phyloP scores from a whole-genome alignment of 2,797 vertebrate species.

The Cirrhinus molitorella region DNA sequence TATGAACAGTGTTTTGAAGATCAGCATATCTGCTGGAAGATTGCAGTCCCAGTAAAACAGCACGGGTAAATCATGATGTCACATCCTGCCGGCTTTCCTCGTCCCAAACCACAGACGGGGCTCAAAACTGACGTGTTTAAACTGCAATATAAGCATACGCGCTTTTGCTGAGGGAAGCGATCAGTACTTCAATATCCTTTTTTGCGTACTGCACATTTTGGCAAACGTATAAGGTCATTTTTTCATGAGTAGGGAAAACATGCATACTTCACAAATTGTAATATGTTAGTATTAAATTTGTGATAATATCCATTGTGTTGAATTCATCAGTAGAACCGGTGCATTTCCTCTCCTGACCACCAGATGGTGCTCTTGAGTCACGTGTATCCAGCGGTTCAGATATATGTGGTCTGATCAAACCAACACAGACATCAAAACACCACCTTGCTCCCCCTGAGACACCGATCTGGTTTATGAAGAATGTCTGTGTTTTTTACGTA shows the following conservation, averaged over 20 bases:
- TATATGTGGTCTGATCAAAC: not conserved
- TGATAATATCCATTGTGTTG: not conserved
- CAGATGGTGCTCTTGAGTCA: constrained; percentile 53
- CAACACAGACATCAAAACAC: constrained; percentile 11
- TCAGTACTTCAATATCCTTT: not conserved
- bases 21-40: constrained; percentile 29
- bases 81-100: constrained; percentile 2
- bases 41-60: constrained; percentile 19
- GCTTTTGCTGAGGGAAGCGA: not conserved
- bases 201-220: not conserved
- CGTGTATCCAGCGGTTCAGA: not conserved
- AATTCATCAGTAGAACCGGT: not conserved
- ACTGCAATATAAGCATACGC: not conserved
- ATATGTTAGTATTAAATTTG: not conserved
- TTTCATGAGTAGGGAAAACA: not conserved
- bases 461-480: constrained; percentile 51
- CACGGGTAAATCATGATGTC: constrained; percentile 24
- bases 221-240: not conserved
- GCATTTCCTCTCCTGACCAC: constrained; percentile 1
- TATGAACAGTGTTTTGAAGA: not conserved
- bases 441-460: constrained; percentile 35
- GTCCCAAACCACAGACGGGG: not conserved
- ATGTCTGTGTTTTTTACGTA: constrained; percentile 33
- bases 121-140: constrained; percentile 13
- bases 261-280: not conserved